phyloP scores from a whole-genome alignment of 2,797 vertebrate species.

The Sebastes taczanowskii region DNA sequence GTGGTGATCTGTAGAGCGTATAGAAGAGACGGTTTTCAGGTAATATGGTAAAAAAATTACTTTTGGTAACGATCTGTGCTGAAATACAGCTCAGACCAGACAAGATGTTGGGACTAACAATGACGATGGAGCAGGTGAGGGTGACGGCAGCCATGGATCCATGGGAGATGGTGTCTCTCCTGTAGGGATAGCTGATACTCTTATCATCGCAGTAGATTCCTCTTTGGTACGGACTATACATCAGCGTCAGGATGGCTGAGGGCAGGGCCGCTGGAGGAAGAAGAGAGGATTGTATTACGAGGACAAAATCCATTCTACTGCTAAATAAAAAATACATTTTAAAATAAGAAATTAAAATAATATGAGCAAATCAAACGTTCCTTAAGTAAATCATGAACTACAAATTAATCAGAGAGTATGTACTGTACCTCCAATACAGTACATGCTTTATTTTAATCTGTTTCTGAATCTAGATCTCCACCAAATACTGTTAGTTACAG shows the following conservation, averaged over 20 bases:
- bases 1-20: constrained; percentile 74
- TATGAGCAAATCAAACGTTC: too few species aligned
- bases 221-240: constrained; percentile 87
- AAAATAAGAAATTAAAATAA: too few species aligned
- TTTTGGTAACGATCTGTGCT: not conserved
- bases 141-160: constrained; percentile 91
- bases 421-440: too few species aligned
- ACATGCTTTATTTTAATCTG: too few species aligned
- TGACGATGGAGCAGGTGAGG: constrained; percentile 88
- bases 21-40: not conserved
- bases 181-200: constrained; percentile 92
- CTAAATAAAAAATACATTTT: too few species aligned
- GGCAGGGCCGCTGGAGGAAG: constrained; percentile 85
- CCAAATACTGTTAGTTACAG: too few species aligned
- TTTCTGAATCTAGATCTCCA: too few species aligned
- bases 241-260: constrained; percentile 87
- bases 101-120: constrained; percentile 80
- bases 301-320: not conserved
- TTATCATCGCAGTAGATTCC: constrained; percentile 91
- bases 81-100: not conserved
- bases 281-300: not conserved
- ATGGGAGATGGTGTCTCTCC: constrained; percentile 91
- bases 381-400: too few species aligned
- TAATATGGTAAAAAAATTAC: not conserved
- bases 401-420: too few species aligned